phyloP scores from a whole-genome alignment of 2,113 vertebrate species.

The Numida meleagris region DNA sequence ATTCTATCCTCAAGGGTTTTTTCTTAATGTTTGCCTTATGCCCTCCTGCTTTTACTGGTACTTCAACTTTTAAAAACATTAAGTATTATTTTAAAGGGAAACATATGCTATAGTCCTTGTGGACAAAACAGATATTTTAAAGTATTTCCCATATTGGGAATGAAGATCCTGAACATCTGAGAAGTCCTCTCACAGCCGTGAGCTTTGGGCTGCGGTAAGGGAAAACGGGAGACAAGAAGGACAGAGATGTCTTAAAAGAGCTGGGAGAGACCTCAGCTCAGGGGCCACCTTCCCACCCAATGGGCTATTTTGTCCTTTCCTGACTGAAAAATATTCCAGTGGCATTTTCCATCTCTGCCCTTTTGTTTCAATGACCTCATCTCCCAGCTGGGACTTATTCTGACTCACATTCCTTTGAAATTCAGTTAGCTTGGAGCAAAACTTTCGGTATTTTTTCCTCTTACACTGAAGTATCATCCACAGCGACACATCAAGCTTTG shows the following conservation, averaged over 20 bases:
- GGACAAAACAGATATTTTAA: not conserved
- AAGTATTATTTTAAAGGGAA: not conserved
- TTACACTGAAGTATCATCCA: not conserved
- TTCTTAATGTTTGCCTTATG: constrained; percentile 32
- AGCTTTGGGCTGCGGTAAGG: not conserved
- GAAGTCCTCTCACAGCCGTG: not conserved
- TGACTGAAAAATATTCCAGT: fast-evolving
- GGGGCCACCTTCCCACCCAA: not conserved
- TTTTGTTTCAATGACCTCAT: not conserved
- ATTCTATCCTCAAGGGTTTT: constrained; percentile 35
- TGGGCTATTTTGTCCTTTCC: not conserved
- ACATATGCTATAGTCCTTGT: not conserved
- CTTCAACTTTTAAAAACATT: constrained; percentile 5
- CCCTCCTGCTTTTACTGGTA: constrained; percentile 16
- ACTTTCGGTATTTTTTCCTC: not conserved
- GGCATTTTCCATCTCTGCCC: not conserved
- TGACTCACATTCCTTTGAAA: not conserved
- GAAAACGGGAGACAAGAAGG: not conserved
- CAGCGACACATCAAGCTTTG: not conserved
- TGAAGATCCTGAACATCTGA: not conserved
- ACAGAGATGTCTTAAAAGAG: not conserved
- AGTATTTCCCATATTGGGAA: not conserved
- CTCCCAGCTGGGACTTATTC: not conserved
- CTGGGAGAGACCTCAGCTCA: not conserved
- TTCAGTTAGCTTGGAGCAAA: not conserved